Percentiles rank a stretch among this genome's conserved stretches.
phyloP scores from a whole-genome alignment of 1,140 invertebrate species.

The Hirudo medicinalis region DNA sequence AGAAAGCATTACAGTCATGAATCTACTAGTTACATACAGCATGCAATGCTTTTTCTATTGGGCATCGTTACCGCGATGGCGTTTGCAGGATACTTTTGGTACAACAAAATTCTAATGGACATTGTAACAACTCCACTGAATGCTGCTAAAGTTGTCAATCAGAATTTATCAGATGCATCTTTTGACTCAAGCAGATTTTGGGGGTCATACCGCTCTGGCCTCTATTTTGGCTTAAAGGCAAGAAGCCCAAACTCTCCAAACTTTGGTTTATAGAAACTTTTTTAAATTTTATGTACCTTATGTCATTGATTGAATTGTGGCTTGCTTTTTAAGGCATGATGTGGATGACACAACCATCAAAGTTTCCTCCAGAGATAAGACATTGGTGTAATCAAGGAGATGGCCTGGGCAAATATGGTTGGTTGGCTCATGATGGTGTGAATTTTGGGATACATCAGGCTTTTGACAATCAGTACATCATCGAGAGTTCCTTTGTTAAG shows the following conservation, averaged over 20 bases:
- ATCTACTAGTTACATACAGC: not conserved
- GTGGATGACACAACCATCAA: slow-evolving; percentile 67
- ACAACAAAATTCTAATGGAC: slow-evolving; percentile 68
- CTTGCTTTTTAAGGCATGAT: slow-evolving; percentile 50
- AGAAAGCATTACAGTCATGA: not conserved
- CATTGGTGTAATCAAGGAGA: slow-evolving; percentile 90
- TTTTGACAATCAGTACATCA: slow-evolving; percentile 57
- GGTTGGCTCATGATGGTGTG: slow-evolving; percentile 79
- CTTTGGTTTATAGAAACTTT: slow-evolving; percentile 48
- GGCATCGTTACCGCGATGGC: not conserved
- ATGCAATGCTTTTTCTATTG: not conserved
- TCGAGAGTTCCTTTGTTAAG: slow-evolving; percentile 82
- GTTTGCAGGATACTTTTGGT: slow-evolving; percentile 58
- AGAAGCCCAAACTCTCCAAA: slow-evolving; percentile 71
- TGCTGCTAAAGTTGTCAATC: slow-evolving; percentile 57
- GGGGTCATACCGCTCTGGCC: slow-evolving; percentile 75
- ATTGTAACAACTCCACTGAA: slow-evolving; percentile 72
- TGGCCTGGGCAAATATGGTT: slow-evolving; percentile 62
- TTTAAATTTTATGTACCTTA: not conserved
- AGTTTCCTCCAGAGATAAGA: slow-evolving; percentile 43
- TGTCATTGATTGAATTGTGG: not conserved
- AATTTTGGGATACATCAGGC: slow-evolving; percentile 80
- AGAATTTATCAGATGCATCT: slow-evolving; percentile 47
- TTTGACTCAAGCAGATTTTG: slow-evolving; percentile 70
- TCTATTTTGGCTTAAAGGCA: slow-evolving; percentile 69